phyloP scores from a whole-genome alignment of 2,888 invertebrate species.

The Mechanitis mazaeus region DNA sequence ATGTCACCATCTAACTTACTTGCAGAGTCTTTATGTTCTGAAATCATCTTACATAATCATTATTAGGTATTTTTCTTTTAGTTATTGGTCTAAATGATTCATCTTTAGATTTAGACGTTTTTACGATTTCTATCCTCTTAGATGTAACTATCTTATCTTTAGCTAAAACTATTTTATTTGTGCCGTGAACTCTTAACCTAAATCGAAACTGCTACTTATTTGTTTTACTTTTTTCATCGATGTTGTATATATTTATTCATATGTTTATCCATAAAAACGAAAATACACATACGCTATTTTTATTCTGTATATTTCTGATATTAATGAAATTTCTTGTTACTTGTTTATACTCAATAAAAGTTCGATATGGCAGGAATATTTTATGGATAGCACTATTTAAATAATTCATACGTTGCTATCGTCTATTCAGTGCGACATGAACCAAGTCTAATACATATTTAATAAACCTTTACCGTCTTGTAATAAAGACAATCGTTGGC shows the following conservation, averaged over 20 bases:
- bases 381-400: constrained; percentile 39
- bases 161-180: too few relatives aligned
- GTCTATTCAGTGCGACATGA: constrained; percentile 42
- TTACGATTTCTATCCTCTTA: too few relatives aligned
- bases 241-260: too few relatives aligned
- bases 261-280: too few relatives aligned
- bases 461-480: constrained; percentile 42
- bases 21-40: constrained; percentile 15
- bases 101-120: too few relatives aligned
- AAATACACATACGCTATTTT: too few relatives aligned
- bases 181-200: too few relatives aligned
- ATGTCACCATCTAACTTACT: constrained; percentile 32
- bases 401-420: constrained; percentile 47
- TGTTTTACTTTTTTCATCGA: too few relatives aligned
- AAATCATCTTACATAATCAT: constrained; percentile 9
- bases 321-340: not conserved
- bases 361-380: constrained; percentile 39
- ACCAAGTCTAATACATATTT: constrained; percentile 50
- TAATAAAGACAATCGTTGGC: constrained; percentile 47
- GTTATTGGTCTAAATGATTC: too few relatives aligned
- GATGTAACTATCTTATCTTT: too few relatives aligned
- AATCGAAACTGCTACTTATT: too few relatives aligned
- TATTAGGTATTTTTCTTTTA: constrained; percentile 2
- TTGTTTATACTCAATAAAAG: constrained; percentile 25
- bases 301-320: not conserved